Evolutionary conservation across 2,888 invertebrate genomes (phyloP), one percentile per base, ranked within the genome.

Genomic region (Harmothoe impar): DNA sequence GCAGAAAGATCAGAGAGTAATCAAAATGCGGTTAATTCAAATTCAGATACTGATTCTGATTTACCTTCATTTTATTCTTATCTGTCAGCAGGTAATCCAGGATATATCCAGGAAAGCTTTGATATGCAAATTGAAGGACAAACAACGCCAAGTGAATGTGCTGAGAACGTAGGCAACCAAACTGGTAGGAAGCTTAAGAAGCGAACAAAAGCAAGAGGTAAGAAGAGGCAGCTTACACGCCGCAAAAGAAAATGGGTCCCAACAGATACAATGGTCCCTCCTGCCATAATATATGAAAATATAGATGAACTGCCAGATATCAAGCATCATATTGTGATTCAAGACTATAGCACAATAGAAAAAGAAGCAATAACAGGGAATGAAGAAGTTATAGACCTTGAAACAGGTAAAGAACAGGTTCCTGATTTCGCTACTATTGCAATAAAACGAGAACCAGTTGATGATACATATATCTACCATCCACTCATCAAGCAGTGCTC

Each of bases 261-360:
- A n/a, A 62, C n/a, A n/a, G 15, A n/a, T 5, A 62, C 3, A 62
- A 3, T n/a, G 15, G 62, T 20, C n/a, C 23, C 20, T 12, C 23
- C 20, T 62, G 1, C n/a, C 62, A 62, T n/a, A n/a, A 20, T 62
- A 5, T n/a, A n/a, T n/a, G 62, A 62, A n/a, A 15, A 62, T 3
- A n/a, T 62, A n/a, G 62, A 62, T 62, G 62, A 62, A 62, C 62
- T 62, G 20, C 62, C 62, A 62, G 62, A 62, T n/a, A 62, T 62
- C 20, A n/a, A 62, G 15, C 43, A 43, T 43, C 43, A 43, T 43
- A 43, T 43, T 43, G 43, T 43, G 43, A 43, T 43, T 43, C 43
- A 43, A 43, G 43, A 43, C 10, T 43, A 43, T 43, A 43, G 43
- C 43, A 43, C 43, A 7, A 10, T 43, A 10, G 43, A 43, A 43